Base-by-base conservation (phyloP, 2,797 vertebrate species). In the Diglossa cyanea region DNA sequence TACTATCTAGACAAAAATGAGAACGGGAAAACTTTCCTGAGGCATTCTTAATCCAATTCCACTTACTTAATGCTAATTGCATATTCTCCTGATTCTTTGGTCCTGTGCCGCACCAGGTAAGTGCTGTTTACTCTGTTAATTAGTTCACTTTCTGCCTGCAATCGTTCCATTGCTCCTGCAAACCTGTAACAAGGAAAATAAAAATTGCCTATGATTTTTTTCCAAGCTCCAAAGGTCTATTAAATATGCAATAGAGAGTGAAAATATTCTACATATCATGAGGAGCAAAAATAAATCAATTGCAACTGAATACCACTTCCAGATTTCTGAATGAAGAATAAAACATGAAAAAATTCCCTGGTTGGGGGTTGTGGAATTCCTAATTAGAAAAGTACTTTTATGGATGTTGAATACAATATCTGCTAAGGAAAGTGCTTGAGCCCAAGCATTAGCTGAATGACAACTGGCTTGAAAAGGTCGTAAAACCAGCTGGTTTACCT, bases 41-140 rank as follows among this genome's bases (percentile, higher is more conserved):
- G 71, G 83, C 83, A 39, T 86, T 66, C 31, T 90, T 87, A 83
- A 89, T 89, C 65, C 72, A 98, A 98, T 98, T 98, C 72, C 78
- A 98, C 99, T 98, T 98, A 99, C 99, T 99, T 99, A 96, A 99
- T 99, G 96, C 99, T 99, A 97, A 99, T 98, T 88, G 99, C 99
- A 57, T 99, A 99, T 96, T 99, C 99, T 35, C 98, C 98, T 72
- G 96, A 99, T 96, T 99, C 99, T 96, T 98, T 98, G 94, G 98
- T 99, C 96, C 99, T 98, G 96, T 99, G 99, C 61, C 99, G 98
- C 88, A 99, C 99, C 97, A 99, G 97, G 96, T 99, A 99, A 72
- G 99, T 99, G 98, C 99, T 99, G 95, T 99, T 99, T 86, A 98
- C 98, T 95, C 99, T 98, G 97, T 99, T 99, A 91, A 99, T 98